These are phyloP conservation scores for Stichodactyla mertensii DNA, from an alignment of 64 coral and sea anemone species.

Conservation along the genomic window DNA sequence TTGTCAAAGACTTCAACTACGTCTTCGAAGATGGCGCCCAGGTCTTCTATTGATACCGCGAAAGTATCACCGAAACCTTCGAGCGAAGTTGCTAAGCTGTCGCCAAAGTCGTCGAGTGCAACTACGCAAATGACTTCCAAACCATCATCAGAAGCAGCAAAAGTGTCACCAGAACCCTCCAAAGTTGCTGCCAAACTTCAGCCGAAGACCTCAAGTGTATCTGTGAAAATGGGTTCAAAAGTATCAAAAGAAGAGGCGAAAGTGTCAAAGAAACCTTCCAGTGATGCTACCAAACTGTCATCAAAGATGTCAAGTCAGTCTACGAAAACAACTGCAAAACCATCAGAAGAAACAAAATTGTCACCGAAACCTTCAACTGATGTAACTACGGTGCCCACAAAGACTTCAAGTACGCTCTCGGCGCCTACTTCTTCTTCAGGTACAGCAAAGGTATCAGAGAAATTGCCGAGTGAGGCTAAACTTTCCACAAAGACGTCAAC, in stretches of 20 bases:
- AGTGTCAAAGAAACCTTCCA: constrained; percentile 11
- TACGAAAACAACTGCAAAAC: neutral
- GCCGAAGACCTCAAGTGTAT: neutral
- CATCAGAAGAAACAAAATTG: constrained; percentile 12
- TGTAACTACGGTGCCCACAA: neutral
- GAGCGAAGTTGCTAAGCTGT: neutral
- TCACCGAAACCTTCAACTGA: constrained; percentile 1
- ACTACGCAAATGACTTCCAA: constrained; percentile 4
- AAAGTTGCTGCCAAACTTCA: neutral
- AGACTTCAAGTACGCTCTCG: neutral
- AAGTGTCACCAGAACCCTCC: constrained; percentile 4
- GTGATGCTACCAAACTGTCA: neutral
- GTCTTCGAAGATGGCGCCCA: neutral
- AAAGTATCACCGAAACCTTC: neutral
- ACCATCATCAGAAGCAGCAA: neutral
- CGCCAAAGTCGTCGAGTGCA: constrained; percentile 19
- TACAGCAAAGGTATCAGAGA: neutral
- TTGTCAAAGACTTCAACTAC: neutral
- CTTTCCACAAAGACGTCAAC: constrained; percentile 11
- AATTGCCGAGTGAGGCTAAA: neutral
- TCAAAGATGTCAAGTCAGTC: constrained; percentile 5
- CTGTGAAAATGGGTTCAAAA: constrained; percentile 2
- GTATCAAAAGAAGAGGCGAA: neutral
- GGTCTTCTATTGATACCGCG: neutral
- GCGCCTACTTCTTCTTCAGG: neutral